phyloP scores from a whole-genome alignment of 2,888 invertebrate genomes.

The Nomada fucata region DNA sequence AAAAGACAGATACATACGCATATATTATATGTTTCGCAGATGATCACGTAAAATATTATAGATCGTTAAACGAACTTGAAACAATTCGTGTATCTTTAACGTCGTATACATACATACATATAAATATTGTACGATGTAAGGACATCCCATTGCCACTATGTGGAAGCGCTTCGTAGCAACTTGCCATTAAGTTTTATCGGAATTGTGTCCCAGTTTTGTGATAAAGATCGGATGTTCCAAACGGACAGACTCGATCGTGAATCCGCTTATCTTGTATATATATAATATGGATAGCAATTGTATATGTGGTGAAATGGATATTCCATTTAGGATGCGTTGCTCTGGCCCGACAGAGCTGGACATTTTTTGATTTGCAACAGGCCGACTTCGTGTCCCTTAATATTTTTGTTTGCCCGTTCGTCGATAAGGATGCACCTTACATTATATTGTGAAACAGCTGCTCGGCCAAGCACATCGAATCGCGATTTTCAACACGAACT shows the following conservation, averaged over 20 bases:
- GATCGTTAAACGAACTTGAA: slow-evolving; percentile 6
- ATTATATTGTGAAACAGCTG: background rate
- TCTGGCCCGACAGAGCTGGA: slow-evolving; percentile 3
- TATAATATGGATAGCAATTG: slow-evolving; percentile 42
- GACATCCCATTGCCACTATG: slow-evolving; percentile 32
- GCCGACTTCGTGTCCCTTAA: slow-evolving; percentile 9
- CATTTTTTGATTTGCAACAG: slow-evolving; percentile 6
- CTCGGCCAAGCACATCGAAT: background rate
- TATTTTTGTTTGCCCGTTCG: slow-evolving; percentile 5
- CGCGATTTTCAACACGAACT: too few relatives aligned
- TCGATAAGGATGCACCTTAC: slow-evolving; percentile 7
- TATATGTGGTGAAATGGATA: slow-evolving; percentile 22
- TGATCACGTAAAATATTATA: background rate
- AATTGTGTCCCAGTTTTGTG: slow-evolving; percentile 54
- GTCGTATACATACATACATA: background rate
- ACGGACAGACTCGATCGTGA: slow-evolving; percentile 26
- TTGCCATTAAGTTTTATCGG: slow-evolving; percentile 56
- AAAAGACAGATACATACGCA: background rate
- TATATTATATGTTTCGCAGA: background rate
- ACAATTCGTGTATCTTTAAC: background rate
- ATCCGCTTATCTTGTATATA: slow-evolving; percentile 38
- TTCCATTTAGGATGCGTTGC: slow-evolving; percentile 23
- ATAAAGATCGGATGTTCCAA: slow-evolving; percentile 39
- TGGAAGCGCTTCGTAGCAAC: slow-evolving; percentile 51
- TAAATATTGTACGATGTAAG: slow-evolving; percentile 15